Evolutionary conservation across 2,113 vertebrate genomes (phyloP).

Genomic region (Cairina moschata): DNA sequence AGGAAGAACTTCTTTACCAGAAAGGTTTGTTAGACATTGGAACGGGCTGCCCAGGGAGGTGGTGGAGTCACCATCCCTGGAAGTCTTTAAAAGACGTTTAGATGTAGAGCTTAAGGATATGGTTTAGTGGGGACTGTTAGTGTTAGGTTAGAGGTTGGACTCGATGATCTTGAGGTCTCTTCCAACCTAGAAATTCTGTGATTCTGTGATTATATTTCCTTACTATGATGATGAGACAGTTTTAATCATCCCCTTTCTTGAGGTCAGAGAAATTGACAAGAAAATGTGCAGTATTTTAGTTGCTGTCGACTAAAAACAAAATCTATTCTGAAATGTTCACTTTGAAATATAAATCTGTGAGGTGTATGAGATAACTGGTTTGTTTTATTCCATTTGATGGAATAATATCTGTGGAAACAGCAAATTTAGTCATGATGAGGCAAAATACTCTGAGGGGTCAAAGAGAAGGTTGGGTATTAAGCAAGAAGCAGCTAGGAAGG

Average conservation of each 20-base stretch:
- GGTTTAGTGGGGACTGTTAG: no score
- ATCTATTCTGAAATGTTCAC: not conserved
- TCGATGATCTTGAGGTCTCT: no score
- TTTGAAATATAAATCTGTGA: constrained; percentile 18
- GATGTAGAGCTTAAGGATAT: no score
- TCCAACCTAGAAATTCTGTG: no score
- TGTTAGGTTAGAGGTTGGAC: no score
- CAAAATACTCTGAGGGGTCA: constrained; percentile 28
- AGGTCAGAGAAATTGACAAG: not conserved
- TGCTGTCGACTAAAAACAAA: not conserved
- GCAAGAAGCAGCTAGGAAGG: constrained; percentile 38
- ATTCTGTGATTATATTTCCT: constrained; percentile 28
- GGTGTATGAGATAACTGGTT: not conserved
- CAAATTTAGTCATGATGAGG: constrained; percentile 27
- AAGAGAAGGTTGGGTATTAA: constrained; percentile 15
- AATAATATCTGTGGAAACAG: constrained; percentile 24
- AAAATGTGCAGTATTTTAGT: not conserved
- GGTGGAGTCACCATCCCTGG: no score
- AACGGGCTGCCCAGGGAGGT: no score
- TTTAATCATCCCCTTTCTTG: not conserved
- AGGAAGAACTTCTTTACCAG: no score
- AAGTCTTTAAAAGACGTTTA: no score
- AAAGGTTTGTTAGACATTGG: no score
- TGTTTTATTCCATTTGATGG: constrained; percentile 32
- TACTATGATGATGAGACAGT: not conserved